phyloP scores from a whole-genome alignment of 1,140 invertebrate genomes.

The Bombus affinis region DNA sequence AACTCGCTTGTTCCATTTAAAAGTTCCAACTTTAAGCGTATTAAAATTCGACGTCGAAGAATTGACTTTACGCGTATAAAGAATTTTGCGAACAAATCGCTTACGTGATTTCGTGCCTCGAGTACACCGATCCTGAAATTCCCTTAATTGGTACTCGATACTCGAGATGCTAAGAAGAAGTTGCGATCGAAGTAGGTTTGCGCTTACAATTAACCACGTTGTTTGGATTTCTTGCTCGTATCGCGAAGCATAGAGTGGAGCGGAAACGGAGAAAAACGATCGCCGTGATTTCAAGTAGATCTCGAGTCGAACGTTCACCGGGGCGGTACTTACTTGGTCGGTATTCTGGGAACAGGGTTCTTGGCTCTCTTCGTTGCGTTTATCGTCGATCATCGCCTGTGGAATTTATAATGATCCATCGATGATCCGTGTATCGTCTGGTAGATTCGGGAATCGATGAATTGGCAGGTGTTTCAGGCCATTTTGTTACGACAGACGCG shows the following conservation, averaged over 20 bases:
- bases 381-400: slow-evolving; percentile 24
- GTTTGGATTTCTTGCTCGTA: neutral
- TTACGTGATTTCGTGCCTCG: too few relatives aligned
- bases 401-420: slow-evolving; percentile 26
- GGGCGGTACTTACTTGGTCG: neutral
- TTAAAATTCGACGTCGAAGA: too few relatives aligned
- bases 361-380: slow-evolving; percentile 24
- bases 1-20: too few relatives aligned
- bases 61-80: too few relatives aligned
- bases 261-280: neutral
- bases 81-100: too few relatives aligned
- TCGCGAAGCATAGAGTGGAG: too few relatives aligned
- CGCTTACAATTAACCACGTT: rapidly evolving
- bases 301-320: neutral
- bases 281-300: neutral
- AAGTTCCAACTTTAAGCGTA: too few relatives aligned
- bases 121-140: neutral
- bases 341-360: slow-evolving; percentile 31
- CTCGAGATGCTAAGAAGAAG: neutral
- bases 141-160: neutral
- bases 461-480: neutral
- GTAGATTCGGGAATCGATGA: neutral
- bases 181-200: neutral
- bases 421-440: neutral
- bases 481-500: neutral